Base-by-base conservation (phyloP, 2,113 vertebrate genomes). In the Tachycineta bicolor region DNA sequence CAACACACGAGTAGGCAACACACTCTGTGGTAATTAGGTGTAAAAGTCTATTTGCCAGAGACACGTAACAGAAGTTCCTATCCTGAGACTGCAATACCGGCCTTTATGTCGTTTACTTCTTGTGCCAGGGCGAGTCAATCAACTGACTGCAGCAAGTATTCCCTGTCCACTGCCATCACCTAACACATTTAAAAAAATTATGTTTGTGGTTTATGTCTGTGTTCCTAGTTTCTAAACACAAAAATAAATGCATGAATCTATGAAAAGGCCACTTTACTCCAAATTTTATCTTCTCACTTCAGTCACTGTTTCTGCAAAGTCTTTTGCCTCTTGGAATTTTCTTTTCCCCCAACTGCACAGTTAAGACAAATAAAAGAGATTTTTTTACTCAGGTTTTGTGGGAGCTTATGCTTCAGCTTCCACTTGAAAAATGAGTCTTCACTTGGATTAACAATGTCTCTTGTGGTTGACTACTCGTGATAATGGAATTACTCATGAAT, bases 381-480 rank as follows among this genome's bases (percentile, higher is more conserved):
- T 14, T 31, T 55, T 33, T 63, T 22, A 37, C 10, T 53, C 34
- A 18, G 7, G 4, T n/a, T 67, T 63, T 5, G 29, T 37, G 7
- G 14, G 24, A 4, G 4, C 1, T 65, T 73, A 37, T 39, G 37
- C n/a, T 92, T 94, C 60, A 90, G 50, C 29, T 74, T 92, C 26
- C 41, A 87, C 79, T 95, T 95, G 71, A 94, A 92, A 96, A 96
- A 81, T 60, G 14, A 47, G 31, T 69, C 29, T 65, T 69, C 58
- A 64, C 31, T 83, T 49, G 78, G 63, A 85, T 73, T 76, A 83
- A 50, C 24, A 64, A 71, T 34, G 52, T 91, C 91, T 44, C 18
- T 55, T 80, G 43, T 80, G 74, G 23, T 24, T 47, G 59, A 79
- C 86, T 55, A 83, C 69, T 52, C 65, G 79, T 63, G 62, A 93